A percentile compares a stretch with the other conserved stretches of the same genome.
Conservation (phyloP, 2,797 vertebrate genomes). For the Agapornis canus region DNA sequence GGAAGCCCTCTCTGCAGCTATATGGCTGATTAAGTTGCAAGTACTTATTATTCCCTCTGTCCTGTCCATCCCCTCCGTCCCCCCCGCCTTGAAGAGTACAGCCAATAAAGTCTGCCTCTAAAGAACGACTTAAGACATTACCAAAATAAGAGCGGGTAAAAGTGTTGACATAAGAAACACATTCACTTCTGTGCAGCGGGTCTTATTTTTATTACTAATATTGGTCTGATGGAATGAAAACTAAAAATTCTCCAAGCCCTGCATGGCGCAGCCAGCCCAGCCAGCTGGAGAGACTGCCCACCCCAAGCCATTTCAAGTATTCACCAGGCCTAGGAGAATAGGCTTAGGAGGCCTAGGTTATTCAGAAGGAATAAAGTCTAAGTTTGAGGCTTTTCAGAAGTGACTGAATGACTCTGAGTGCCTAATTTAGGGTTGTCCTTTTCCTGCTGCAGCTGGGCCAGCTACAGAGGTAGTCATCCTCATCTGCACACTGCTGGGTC, state of each 20-base stretch:
- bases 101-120: slow-evolving; percentile 11
- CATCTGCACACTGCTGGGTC: neutral
- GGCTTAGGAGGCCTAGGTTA: neutral
- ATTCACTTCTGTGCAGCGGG: neutral
- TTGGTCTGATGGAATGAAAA: slow-evolving; percentile 24
- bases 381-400: slow-evolving; percentile 14
- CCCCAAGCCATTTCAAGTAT: neutral
- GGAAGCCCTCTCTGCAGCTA: neutral
- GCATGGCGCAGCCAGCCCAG: rapidly evolving
- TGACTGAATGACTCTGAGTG: neutral
- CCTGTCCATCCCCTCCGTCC: too few species aligned
- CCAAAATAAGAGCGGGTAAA: neutral
- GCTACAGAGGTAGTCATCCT: neutral
- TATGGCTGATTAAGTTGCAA: slow-evolving; percentile 30
- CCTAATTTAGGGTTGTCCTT: neutral
- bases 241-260: neutral
- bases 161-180: neutral
- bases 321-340: neutral
- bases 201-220: slow-evolving; percentile 48
- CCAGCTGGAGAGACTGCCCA: neutral
- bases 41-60: neutral
- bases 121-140: neutral
- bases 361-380: neutral
- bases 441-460: neutral
- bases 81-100: neutral